phyloP scores from a whole-genome alignment of 1,140 invertebrate species.

The Heliothis subflexa region DNA sequence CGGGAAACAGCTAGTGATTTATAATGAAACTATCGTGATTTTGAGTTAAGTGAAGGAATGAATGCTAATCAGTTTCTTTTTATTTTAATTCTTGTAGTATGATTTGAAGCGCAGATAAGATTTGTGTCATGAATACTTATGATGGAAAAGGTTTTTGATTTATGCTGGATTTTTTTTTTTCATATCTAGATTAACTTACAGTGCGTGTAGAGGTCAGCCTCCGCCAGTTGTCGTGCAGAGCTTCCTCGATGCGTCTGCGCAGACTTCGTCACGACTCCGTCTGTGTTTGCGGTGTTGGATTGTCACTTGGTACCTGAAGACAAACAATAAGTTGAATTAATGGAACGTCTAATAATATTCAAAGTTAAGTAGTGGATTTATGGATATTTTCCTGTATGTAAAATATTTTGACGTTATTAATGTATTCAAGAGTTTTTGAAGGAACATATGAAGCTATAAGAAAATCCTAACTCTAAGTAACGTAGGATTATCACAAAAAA shows the following conservation, averaged over 20 bases:
- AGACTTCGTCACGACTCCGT: constrained; percentile 72
- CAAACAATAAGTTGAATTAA: not conserved
- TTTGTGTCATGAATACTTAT: not conserved
- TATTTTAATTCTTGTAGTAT: not conserved
- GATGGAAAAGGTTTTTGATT: not conserved
- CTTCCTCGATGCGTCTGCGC: constrained; percentile 71
- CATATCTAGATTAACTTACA: constrained; percentile 55
- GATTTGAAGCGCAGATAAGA: not conserved
- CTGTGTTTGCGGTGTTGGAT: constrained; percentile 69
- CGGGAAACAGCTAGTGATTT: too few relatives aligned
- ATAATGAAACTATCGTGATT: not conserved
- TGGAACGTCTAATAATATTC: too few relatives aligned
- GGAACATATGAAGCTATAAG: too few relatives aligned
- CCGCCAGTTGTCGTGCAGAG: constrained; percentile 72
- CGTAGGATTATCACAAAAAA: too few relatives aligned
- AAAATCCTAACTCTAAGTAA: too few relatives aligned
- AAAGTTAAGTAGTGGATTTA: too few relatives aligned
- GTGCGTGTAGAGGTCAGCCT: constrained; percentile 65
- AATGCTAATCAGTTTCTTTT: constrained; percentile 3
- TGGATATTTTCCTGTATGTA: too few relatives aligned
- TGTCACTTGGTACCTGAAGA: constrained; percentile 64
- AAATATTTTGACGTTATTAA: too few relatives aligned
- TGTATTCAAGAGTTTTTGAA: too few relatives aligned
- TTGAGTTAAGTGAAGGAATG: not conserved
- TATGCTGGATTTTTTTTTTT: not conserved